Evolutionary conservation across 2,888 invertebrate genomes (phyloP), one percentile per base, ranked within the genome.

Genomic region (Diadegma fenestrale): DNA sequence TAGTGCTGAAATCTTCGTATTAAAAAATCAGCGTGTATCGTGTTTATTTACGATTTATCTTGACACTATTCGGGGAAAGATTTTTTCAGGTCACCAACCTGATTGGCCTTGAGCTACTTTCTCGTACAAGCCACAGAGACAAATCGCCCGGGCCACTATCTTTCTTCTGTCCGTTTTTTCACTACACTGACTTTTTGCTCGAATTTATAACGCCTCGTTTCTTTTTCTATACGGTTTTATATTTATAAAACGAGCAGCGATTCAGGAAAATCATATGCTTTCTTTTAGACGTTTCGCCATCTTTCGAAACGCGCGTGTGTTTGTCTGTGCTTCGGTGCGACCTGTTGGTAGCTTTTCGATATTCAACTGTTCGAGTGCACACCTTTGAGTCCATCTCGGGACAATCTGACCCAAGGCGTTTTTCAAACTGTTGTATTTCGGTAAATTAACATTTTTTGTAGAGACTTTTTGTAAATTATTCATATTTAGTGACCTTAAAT

Each of bases 61-160:
- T 41, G 17, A 68, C 43, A 75, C 14, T 41, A 33, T 51, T 48
- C 30, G 17, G 54, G 14, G 54, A 45, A 7, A 17, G 0, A 64
- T 80, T 73, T 63, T 79, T 80, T 66, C 48, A 54, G 64, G 72
- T 80, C 72, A 80, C 72, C 80, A 64, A 48, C 45, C 72, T n/a
- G 51, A 64, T 64, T 80, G 72, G 80, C 80, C 80, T 80, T 80
- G 80, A 73, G 63, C 80, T 64, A 80, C 80, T 51, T 80, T 58
- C 72, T 80, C 66, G 22, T 75, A 26, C 63, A 30, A n/a, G 19
- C 12, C 14, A 54, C 37, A 1, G 54, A 54, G 71, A 33, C 33
- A 51, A 72, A 30, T 72, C 54, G 33, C 19, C 33, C 45, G 63
- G 64, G 66, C 80, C 26, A 54, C 63, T 64, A 54, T 64, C 51